These are phyloP conservation scores for Neosilurus hyrtlii DNA, from an alignment of 2,797 vertebrate genomes.

Conservation along the genomic window DNA sequence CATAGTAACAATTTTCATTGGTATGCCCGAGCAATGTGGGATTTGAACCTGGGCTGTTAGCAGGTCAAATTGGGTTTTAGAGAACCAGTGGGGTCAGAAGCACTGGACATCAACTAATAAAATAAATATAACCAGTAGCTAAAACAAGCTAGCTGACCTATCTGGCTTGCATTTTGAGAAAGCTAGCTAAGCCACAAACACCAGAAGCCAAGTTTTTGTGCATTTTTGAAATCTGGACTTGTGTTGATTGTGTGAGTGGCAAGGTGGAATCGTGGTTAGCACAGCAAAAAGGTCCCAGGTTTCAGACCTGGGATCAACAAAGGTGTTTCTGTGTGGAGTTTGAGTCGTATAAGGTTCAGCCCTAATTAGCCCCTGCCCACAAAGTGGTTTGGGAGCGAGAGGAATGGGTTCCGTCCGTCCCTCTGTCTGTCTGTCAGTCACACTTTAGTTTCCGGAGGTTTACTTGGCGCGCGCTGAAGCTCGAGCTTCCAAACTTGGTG, in stretches of 20 bases:
- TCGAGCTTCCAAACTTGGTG: too few species aligned
- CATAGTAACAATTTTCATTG: neutral
- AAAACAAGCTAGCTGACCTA: neutral
- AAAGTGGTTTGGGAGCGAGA: too few species aligned
- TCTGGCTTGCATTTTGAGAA: neutral
- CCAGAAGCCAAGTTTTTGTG: neutral
- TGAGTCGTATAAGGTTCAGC: too few species aligned
- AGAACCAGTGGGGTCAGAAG: neutral
- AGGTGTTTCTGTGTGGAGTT: too few species aligned
- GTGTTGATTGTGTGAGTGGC: neutral
- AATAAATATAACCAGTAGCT: neutral
- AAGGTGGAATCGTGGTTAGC: neutral
- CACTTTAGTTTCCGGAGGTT: too few species aligned
- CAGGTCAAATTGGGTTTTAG: neutral
- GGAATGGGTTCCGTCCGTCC: too few species aligned
- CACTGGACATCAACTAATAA: too few species aligned
- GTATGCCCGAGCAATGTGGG: neutral
- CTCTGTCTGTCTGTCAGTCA: too few species aligned
- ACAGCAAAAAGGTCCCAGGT: too few species aligned
- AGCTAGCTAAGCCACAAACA: neutral
- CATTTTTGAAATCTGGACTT: neutral
- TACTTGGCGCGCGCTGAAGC: too few species aligned
- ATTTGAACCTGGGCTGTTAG: neutral
- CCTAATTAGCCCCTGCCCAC: too few species aligned
- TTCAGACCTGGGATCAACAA: too few species aligned